Base-by-base conservation (phyloP, 2,797 vertebrate species). In the Mormyrus hasselquistii region DNA sequence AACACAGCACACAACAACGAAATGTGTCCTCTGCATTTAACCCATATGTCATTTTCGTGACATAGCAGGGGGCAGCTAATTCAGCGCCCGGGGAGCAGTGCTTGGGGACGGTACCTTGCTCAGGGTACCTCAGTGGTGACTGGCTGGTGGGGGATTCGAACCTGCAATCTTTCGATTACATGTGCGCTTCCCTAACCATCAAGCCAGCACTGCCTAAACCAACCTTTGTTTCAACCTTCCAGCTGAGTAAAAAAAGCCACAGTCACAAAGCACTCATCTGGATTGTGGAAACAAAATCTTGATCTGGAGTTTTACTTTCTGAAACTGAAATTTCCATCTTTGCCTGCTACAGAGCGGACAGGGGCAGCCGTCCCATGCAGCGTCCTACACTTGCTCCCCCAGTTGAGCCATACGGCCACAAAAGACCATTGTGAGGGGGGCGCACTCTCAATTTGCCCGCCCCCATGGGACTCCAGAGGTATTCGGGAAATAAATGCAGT, bases 391-490 rank as follows among this genome's bases (percentile, higher is more conserved):
- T 25, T 41, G 14, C 16, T 59, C 22, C 10, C 85, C 29, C 25
- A 87, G 34, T 87, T 12, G 4, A 59, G n/a, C 57, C 38, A 19
- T 6, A 12, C 2, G 9, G 84, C 84, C 50, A 87, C 83, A 89
- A 87, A 89, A 89, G 84, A 44, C 6, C 84, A 53, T 86, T 89
- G 88, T 87, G 84, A 76, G 29, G 29, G 52, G 29, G 89, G 87
- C 83, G 87, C 85, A 89, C 90, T 49, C 53, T 91, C 38, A 86
- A 87, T 91, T 22, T 79, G 88, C 88, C 92, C 91, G 22, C 93
- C 92, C 93, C 93, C 92, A 49, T 90, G 55, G 88, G 91, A 90
- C 92, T 93, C 93, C 91, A 91, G 90, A 93, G 92, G 92, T 76
- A 87, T 89, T 73, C 55, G 88, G 47, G 83, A 86, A 50, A 73